Evolutionary conservation across 2,113 vertebrate species (phyloP).

Genomic region (Barbus barbus): DNA sequence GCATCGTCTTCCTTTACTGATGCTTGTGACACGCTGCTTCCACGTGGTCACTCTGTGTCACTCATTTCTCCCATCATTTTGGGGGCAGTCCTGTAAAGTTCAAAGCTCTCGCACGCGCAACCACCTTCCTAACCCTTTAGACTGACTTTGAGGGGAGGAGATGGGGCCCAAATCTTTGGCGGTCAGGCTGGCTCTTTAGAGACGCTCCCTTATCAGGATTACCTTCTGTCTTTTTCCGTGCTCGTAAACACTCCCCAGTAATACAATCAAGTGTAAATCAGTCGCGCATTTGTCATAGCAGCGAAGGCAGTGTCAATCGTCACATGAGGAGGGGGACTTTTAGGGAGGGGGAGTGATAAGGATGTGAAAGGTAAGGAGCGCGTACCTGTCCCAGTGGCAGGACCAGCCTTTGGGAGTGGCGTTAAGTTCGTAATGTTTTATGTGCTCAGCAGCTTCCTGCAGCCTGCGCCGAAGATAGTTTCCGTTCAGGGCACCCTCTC

Average conservation of each 20-base stretch:
- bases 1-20: constrained; percentile 88
- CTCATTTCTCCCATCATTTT: constrained; percentile 68
- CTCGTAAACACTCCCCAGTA: constrained; percentile 51
- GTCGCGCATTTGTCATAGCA: constrained; percentile 80
- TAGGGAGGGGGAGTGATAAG: constrained; percentile 82
- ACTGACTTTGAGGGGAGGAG: constrained; percentile 68
- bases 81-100: constrained; percentile 92
- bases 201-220: constrained; percentile 66
- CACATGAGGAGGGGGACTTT: constrained; percentile 73
- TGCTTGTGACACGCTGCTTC: constrained; percentile 78
- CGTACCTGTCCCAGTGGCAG: constrained; percentile 99
- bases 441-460: constrained; percentile 97
- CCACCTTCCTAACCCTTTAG: constrained; percentile 82
- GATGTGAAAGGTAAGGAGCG: constrained; percentile 98
- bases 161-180: constrained; percentile 60
- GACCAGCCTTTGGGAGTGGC: constrained; percentile 99
- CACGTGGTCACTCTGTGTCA: constrained; percentile 72
- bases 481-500: constrained; percentile 96
- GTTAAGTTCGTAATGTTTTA: constrained; percentile 99
- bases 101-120: constrained; percentile 95
- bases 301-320: constrained; percentile 79
- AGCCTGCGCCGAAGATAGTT: constrained; percentile 97
- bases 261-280: constrained; percentile 43
- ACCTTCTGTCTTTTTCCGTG: constrained; percentile 54
- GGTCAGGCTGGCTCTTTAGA: constrained; percentile 70